Evolutionary conservation across 1,140 invertebrate species (phyloP).

Genomic region (Heliothis subflexa): DNA sequence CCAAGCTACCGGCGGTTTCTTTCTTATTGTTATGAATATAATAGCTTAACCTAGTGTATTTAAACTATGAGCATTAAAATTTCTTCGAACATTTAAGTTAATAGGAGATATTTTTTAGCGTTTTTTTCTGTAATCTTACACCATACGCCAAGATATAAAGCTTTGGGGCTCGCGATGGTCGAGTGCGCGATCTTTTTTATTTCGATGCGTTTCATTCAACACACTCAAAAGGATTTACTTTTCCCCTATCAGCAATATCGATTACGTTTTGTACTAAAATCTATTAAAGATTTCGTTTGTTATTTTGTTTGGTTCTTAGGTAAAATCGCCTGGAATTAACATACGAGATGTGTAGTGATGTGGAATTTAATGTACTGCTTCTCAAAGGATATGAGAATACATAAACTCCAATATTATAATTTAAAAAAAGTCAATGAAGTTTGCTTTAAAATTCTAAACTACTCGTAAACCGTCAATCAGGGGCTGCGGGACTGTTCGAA

Average conservation of each 20-base stretch:
- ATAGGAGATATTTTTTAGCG: neutral
- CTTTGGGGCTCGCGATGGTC: neutral
- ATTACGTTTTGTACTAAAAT: neutral
- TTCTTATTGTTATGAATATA: neutral
- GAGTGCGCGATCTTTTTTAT: slow-evolving; percentile 34
- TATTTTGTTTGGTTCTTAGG: neutral
- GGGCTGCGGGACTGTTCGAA: too few species aligned
- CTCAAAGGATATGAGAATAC: too few species aligned
- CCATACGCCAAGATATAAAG: slow-evolving; percentile 28
- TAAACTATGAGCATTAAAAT: too few species aligned
- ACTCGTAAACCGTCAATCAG: too few species aligned
- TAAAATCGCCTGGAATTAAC: too few species aligned
- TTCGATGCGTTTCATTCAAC: slow-evolving; percentile 41
- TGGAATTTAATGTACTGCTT: too few species aligned
- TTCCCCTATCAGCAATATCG: slow-evolving; percentile 27
- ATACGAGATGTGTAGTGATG: too few species aligned
- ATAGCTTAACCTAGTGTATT: neutral
- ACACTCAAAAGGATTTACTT: slow-evolving; percentile 33
- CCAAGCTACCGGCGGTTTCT: too few species aligned
- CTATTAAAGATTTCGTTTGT: neutral
- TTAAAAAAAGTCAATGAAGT: too few species aligned
- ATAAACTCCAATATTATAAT: too few species aligned
- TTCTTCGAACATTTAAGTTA: too few species aligned
- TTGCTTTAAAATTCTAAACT: too few species aligned
- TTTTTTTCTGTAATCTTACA: neutral